Evolutionary conservation across 2,113 vertebrate species (phyloP).

Genomic region (Limnothrissa miodon): DNA sequence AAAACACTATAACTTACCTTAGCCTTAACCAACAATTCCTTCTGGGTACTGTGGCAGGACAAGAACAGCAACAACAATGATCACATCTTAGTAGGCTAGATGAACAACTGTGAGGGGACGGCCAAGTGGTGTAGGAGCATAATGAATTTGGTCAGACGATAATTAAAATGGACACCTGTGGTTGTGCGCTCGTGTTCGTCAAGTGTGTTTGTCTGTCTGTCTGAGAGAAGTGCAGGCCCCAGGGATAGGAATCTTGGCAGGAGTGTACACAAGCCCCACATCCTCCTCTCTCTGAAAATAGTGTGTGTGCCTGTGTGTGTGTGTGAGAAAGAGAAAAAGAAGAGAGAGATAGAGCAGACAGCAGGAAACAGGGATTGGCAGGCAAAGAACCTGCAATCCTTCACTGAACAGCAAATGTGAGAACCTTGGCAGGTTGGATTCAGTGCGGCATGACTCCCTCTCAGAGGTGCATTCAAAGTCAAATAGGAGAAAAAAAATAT

Average conservation of each 20-base stretch:
- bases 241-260: background rate
- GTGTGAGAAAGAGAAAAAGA: too few species aligned
- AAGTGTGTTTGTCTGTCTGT: background rate
- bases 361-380: background rate
- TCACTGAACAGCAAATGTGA: background rate
- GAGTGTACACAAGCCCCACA: background rate
- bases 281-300: background rate
- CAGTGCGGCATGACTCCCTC: background rate
- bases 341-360: too few species aligned
- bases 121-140: background rate
- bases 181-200: background rate
- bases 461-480: background rate
- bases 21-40: background rate
- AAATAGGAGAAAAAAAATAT: background rate
- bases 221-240: background rate
- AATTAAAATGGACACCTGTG: slow-evolving; percentile 20
- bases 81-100: background rate
- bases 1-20: background rate
- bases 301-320: background rate
- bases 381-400: background rate
- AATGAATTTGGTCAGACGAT: background rate
- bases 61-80: background rate
- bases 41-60: background rate
- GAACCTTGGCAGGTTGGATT: background rate
- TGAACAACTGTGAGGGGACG: background rate